Evolutionary conservation across 2,888 invertebrate genomes (phyloP), one percentile per base, ranked within the genome.

Genomic region (Cryptosula pallasiana): DNA sequence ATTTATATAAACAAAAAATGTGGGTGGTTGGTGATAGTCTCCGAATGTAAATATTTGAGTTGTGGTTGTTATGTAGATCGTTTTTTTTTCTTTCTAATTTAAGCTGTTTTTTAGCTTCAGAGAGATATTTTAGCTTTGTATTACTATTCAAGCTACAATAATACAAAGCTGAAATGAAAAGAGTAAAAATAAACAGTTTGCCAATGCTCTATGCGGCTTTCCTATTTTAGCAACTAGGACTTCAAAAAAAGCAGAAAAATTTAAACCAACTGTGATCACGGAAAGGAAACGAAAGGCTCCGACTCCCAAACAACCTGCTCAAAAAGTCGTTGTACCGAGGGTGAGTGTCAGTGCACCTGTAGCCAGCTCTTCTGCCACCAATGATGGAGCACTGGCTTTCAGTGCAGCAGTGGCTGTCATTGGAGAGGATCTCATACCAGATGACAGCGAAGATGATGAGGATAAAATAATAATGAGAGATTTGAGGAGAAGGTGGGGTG

Each of bases 161-260:
- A n/a, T n/a, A n/a, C n/a, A n/a, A n/a, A n/a, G n/a, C n/a, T n/a
- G n/a, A n/a, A n/a, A n/a, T n/a, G n/a, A n/a, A n/a, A n/a, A n/a
- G n/a, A n/a, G n/a, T n/a, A n/a, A n/a, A n/a, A n/a, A n/a, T n/a
- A n/a, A n/a, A n/a, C n/a, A n/a, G n/a, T n/a, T n/a, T n/a, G n/a
- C n/a, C n/a, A n/a, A n/a, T n/a, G n/a, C n/a, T n/a, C n/a, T n/a
- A n/a, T n/a, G n/a, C n/a, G n/a, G n/a, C n/a, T n/a, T 45, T 45
- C 20, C 20, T 20, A 45, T 45, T 45, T 3, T n/a, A 63, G 63
- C 63, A 32, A 63, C 63, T 25, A 63, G 63, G n/a, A 63, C 63
- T 29, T 63, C 63, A 29, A 63, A 63, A n/a, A 63, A 63, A n/a
- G 63, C 63, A 13, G 63, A 63, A 32, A 63, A 63, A 9, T 63